phyloP scores from a whole-genome alignment of 2,797 vertebrate genomes.

The Poeciliopsis paucimaculata region DNA sequence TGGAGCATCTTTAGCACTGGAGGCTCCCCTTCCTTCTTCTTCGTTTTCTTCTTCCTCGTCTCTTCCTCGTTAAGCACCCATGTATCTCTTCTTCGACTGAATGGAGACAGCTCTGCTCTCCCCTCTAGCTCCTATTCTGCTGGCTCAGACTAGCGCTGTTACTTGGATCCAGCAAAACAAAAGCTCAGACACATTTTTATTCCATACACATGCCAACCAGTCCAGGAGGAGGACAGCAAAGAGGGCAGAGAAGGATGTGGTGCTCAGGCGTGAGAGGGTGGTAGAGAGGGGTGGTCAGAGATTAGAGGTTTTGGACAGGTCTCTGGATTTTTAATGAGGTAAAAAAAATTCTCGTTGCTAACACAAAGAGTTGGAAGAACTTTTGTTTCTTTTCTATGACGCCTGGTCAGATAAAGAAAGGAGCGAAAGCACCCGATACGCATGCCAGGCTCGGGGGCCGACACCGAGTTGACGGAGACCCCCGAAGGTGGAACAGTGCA shows the following conservation, averaged over 20 bases:
- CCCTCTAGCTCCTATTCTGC: constrained; percentile 41
- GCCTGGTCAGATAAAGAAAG: not conserved
- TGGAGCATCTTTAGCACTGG: constrained; percentile 25
- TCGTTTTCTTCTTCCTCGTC: constrained; percentile 11
- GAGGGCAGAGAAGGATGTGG: constrained; percentile 24
- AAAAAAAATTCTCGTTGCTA: constrained; percentile 3
- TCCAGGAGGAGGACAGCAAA: constrained; percentile 57
- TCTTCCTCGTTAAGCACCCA: constrained; percentile 36
- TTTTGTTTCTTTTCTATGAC: not conserved
- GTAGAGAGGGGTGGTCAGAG: constrained; percentile 20
- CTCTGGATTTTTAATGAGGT: constrained; percentile 7
- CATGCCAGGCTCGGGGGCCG: not conserved
- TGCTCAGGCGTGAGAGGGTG: not conserved
- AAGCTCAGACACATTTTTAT: constrained; percentile 76
- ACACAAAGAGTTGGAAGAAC: constrained; percentile 15
- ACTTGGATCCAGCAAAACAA: constrained; percentile 61
- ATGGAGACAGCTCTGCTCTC: constrained; percentile 35
- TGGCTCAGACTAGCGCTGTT: constrained; percentile 32
- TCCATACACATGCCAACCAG: constrained; percentile 70
- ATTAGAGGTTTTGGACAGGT: constrained; percentile 49
- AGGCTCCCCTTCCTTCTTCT: constrained; percentile 5
- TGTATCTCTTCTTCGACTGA: constrained; percentile 23
- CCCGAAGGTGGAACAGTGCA: not conserved
- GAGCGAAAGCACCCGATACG: not conserved
- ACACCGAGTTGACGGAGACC: not conserved